phyloP scores from a whole-genome alignment of 64 coral and sea anemone species.

The Montipora efflorescens region DNA sequence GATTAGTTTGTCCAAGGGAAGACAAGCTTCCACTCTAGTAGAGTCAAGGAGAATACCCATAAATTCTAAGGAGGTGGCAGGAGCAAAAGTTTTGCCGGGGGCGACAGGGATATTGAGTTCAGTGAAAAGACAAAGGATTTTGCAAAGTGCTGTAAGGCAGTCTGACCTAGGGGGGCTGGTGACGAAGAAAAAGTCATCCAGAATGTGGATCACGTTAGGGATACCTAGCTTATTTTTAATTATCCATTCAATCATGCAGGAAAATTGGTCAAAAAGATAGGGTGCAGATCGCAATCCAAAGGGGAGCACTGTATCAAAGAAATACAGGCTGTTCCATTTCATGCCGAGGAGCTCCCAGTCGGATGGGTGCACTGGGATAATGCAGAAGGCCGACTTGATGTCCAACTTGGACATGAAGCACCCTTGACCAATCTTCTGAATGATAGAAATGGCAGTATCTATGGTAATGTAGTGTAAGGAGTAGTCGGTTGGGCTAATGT shows the following conservation, averaged over 20 bases:
- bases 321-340: not conserved
- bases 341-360: too few relatives aligned
- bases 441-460: too few relatives aligned
- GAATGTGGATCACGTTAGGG: conserved; percentile 1
- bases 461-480: too few relatives aligned
- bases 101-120: too few relatives aligned
- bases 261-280: not conserved
- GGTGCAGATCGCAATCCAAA: not conserved
- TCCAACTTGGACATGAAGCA: not conserved
- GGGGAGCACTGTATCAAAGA: not conserved
- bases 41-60: too few relatives aligned
- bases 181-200: conserved; percentile 31
- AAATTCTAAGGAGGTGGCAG: too few relatives aligned
- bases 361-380: too few relatives aligned
- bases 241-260: not conserved
- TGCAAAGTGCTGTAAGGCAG: not conserved
- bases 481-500: too few relatives aligned
- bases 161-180: not conserved
- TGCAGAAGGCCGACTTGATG: too few relatives aligned
- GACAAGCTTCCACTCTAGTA: not conserved
- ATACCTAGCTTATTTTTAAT: not conserved
- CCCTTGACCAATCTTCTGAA: too few relatives aligned
- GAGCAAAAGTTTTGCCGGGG: not conserved
- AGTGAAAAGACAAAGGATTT: too few relatives aligned
- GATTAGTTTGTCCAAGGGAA: not conserved